Base-by-base conservation (phyloP, 2,113 vertebrate genomes). In the Cavia porcellus region DNA sequence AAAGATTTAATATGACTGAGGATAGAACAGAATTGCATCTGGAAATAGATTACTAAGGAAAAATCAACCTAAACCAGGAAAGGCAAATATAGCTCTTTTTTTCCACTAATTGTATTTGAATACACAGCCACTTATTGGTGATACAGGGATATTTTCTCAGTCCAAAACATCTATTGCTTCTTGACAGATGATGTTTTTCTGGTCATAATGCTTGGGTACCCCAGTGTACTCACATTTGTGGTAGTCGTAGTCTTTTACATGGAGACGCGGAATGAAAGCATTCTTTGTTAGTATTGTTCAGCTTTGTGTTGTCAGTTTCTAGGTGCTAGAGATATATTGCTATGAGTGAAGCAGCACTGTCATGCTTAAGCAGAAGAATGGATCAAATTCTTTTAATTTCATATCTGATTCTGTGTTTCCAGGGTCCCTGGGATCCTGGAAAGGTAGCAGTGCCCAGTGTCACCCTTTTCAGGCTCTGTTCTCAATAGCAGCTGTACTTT, bases 371-470 rank as follows among this genome's bases (percentile, higher is more conserved):
- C 66, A 15, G 14, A 91, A 82, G 2, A 57, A 59, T 38, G 17
- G 3, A 68, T 15, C 89, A 10, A 10, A 61, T 38, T 5, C 0
- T 64, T 55, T 19, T 14, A 77, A 7, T 19, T 90, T 59, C 47
- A 64, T 52, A 10, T 42, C n/a, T 17, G 1, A 17, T 0, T 47
- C 25, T 17, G 12, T 22, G 45, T 25, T 96, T 86, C 24, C 38
- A n/a, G 25, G 72, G 50, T 1, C 14, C 55, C 2, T 35, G 2
- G 32, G 82, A 35, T 35, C 12, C 4, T 38, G 5, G 35, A 72
- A 32, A 22, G 19, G 4, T 11, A 50, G 3, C 30, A 17, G 5
- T 17, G 2, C 1, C 8, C 6, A 3, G 0, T 24, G 19, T 1
- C 5, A 45, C 4, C 3, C 24, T 72, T n/a, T 74, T 2, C 1